Conservation (phyloP, 37 sponge, comb jelly and placozoan species). For the Geodia barretti region DNA sequence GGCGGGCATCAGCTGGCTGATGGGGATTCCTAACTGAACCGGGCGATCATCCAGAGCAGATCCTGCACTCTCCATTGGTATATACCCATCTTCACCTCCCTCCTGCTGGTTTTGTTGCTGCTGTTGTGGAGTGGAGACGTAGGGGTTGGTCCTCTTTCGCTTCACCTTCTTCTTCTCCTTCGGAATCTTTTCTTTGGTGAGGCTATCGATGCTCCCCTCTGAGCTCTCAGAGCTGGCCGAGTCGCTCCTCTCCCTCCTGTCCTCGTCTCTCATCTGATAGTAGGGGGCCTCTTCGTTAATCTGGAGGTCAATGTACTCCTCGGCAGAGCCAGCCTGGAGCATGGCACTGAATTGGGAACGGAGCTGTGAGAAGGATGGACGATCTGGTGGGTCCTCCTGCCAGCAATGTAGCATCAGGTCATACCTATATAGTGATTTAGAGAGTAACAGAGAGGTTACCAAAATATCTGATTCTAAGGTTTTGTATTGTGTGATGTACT, state of each 20-base stretch:
- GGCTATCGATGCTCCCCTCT: not conserved
- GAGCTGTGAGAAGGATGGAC: slow-evolving; percentile 48
- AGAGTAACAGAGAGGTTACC: too few relatives aligned
- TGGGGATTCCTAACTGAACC: not conserved
- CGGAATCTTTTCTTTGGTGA: not conserved
- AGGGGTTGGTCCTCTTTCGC: slow-evolving; percentile 1
- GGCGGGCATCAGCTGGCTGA: not conserved
- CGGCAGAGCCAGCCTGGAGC: not conserved
- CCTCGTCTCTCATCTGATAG: slow-evolving; percentile 35
- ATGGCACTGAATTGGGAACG: slow-evolving; percentile 31
- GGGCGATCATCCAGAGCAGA: not conserved
- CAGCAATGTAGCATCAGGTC: slow-evolving; percentile 66
- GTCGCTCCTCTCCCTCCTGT: not conserved
- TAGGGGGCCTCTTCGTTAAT: slow-evolving; percentile 36
- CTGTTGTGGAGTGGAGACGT: not conserved
- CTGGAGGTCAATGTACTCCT: slow-evolving; percentile 43
- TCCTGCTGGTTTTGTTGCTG: not conserved
- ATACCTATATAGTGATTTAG: slow-evolving; percentile 31
- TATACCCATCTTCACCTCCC: not conserved
- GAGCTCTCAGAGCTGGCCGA: not conserved
- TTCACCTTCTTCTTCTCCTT: not conserved
- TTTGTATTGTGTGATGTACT: too few relatives aligned
- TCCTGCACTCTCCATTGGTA: too few relatives aligned
- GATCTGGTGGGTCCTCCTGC: slow-evolving; percentile 31
- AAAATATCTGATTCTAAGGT: too few relatives aligned